phyloP scores from a whole-genome alignment of 2,888 invertebrate genomes.

The Philopedon plagiatum region DNA sequence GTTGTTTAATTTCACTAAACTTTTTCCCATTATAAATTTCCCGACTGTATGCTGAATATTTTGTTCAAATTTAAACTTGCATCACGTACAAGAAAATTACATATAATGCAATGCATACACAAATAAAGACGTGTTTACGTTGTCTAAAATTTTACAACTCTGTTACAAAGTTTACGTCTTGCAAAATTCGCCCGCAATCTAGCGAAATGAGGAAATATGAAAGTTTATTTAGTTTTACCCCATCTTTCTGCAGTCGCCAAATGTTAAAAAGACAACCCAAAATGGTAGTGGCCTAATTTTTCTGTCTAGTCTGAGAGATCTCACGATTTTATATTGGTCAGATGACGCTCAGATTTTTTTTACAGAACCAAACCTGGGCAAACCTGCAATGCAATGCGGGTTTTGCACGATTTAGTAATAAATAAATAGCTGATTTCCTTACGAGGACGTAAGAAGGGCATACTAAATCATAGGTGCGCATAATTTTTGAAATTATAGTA shows the following conservation, averaged over 20 bases:
- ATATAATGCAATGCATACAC: slow-evolving; percentile 44
- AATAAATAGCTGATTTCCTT: no score
- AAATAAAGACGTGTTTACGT: slow-evolving; percentile 49
- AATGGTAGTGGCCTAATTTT: no score
- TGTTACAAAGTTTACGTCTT: slow-evolving; percentile 47
- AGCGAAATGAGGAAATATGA: slow-evolving; percentile 48
- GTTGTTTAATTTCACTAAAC: slow-evolving; percentile 35
- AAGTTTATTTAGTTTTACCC: slow-evolving; percentile 14
- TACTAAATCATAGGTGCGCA: no score
- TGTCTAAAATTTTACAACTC: slow-evolving; percentile 41
- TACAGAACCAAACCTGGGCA: no score
- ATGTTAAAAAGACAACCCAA: neutral
- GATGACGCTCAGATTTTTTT: no score
- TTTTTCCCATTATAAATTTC: slow-evolving; percentile 46
- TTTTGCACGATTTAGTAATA: no score
- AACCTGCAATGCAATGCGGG: no score
- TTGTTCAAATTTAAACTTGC: slow-evolving; percentile 41
- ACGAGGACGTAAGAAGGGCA: no score
- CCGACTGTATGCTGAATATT: slow-evolving; percentile 41
- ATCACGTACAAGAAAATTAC: slow-evolving; percentile 46
- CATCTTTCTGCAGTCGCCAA: neutral
- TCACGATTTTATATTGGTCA: no score
- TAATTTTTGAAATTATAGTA: no score
- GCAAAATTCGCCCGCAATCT: slow-evolving; percentile 45
- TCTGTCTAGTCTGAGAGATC: no score